A percentile compares a stretch with the other conserved stretches of the same genome.
Evolutionary conservation across 2,888 invertebrate genomes (phyloP).

Genomic region (Dusona sp.): DNA sequence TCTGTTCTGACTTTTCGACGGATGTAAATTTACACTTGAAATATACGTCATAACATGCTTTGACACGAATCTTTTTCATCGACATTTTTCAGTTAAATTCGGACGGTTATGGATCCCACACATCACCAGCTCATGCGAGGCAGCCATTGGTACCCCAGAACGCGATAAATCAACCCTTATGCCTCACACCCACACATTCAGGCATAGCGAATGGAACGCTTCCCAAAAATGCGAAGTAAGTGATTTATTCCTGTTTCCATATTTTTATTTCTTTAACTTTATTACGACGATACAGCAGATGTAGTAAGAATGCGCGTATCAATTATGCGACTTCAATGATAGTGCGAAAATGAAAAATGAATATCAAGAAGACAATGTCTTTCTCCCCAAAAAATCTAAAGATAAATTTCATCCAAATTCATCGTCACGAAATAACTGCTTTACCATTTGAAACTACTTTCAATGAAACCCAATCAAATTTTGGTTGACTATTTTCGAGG

Average conservation of each 20-base stretch:
- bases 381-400: background rate
- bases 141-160: slow-evolving; percentile 92
- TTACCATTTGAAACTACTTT: background rate
- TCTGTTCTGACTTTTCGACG: background rate
- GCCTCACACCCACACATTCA: slow-evolving; percentile 84
- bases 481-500: too few relatives aligned
- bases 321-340: background rate
- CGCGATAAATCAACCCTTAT: slow-evolving; percentile 84
- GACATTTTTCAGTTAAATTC: slow-evolving; percentile 90
- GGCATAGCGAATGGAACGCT: slow-evolving; percentile 85
- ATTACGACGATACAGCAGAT: background rate
- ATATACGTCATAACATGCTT: background rate
- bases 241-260: background rate
- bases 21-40: background rate
- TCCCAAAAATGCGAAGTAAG: slow-evolving; percentile 97
- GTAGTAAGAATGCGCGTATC: background rate
- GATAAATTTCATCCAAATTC: background rate
- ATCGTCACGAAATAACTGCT: background rate
- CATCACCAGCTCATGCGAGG: slow-evolving; percentile 90
- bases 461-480: too few relatives aligned
- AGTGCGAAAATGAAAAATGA: slow-evolving; percentile 4
- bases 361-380: background rate
- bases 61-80: background rate
- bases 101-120: slow-evolving; percentile 94
- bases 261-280: background rate